A percentile compares a stretch with the other conserved stretches of the same genome.
phyloP scores from a whole-genome alignment of 2,113 vertebrate genomes.

The Pelmatolapia mariae region DNA sequence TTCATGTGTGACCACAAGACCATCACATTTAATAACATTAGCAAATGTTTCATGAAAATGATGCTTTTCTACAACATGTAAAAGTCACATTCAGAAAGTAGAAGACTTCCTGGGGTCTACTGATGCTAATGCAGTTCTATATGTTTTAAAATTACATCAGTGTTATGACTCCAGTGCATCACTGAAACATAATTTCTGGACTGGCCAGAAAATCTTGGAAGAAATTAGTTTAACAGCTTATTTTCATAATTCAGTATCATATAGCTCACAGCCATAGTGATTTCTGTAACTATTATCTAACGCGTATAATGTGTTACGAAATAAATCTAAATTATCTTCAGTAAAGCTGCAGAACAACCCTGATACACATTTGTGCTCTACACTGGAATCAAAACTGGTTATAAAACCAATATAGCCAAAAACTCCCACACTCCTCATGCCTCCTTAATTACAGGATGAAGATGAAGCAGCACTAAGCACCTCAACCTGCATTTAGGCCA shows the following conservation, averaged over 20 bases:
- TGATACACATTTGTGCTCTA: not conserved
- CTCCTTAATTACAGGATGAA: not conserved
- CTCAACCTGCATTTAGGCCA: not conserved
- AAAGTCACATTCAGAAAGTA: not conserved
- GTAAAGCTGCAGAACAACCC: not conserved
- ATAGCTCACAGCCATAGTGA: not conserved
- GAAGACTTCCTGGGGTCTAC: not conserved
- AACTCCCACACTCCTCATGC: not conserved
- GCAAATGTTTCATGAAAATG: not conserved
- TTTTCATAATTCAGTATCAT: not conserved
- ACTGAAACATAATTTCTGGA: not conserved
- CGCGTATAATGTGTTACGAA: not conserved
- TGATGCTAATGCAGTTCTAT: not conserved
- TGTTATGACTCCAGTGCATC: not conserved
- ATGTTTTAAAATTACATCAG: not conserved
- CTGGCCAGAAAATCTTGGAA: not conserved
- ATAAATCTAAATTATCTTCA: not conserved
- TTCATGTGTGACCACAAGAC: no score
- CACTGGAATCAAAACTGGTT: not conserved
- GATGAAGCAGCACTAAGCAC: not conserved
- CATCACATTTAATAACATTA: not conserved
- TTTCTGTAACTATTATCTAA: not conserved
- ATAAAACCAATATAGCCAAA: not conserved
- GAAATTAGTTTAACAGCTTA: not conserved
- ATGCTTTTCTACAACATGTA: not conserved